Conservation (phyloP, 2,797 vertebrate genomes). For the Pagetopsis macropterus region DNA sequence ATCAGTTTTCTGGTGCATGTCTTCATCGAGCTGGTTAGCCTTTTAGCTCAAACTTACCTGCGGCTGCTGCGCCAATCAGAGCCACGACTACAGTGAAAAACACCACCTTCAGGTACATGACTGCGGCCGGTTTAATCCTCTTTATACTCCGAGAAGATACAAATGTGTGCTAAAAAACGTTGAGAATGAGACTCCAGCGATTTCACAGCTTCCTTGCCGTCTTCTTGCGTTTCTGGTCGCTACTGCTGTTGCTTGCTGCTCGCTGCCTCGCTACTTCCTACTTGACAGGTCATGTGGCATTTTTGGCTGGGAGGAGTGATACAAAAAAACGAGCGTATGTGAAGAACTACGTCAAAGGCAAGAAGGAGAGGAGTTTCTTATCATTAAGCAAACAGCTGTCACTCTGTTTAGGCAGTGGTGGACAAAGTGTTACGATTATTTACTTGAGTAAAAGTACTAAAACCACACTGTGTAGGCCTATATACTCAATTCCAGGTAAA, state of each 20-base stretch:
- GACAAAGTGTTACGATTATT: too few relatives aligned
- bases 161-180: constrained; percentile 18
- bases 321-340: neutral
- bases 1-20: constrained; percentile 6
- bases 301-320: constrained; percentile 59
- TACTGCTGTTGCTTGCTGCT: constrained; percentile 37
- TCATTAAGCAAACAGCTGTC: neutral
- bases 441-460: too few relatives aligned
- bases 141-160: neutral
- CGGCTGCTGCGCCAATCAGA: constrained; percentile 57
- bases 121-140: constrained; percentile 35
- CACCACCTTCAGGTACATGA: constrained; percentile 74
- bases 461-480: too few relatives aligned
- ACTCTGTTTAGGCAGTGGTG: neutral
- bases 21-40: constrained; percentile 29
- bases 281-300: constrained; percentile 82
- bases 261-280: constrained; percentile 79
- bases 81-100: constrained; percentile 62
- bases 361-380: neutral
- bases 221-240: constrained; percentile 22
- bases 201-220: constrained; percentile 42
- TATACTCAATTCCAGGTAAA: too few relatives aligned
- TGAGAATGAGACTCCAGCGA: constrained; percentile 26
- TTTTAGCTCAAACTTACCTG: constrained; percentile 76
- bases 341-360: constrained; percentile 24